Evolutionary conservation across 2,888 invertebrate genomes (phyloP).

Genomic region (Halocaridina rubra): DNA sequence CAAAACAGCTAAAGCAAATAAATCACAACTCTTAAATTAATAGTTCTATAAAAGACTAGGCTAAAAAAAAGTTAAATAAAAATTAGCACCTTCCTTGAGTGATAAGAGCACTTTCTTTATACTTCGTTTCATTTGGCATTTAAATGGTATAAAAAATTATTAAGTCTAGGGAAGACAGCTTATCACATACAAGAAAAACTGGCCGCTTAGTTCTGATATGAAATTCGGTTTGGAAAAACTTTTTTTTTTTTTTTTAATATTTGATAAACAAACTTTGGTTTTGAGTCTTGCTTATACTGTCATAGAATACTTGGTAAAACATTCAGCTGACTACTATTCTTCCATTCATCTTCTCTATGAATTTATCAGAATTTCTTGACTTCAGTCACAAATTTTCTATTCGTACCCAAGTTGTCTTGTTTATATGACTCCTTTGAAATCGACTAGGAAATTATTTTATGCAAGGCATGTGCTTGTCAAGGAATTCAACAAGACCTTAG

Average conservation of each 20-base stretch:
- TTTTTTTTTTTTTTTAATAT: no score
- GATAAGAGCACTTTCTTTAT: conserved; percentile 40
- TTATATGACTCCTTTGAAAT: conserved; percentile 21
- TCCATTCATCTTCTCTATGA: no score
- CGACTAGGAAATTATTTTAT: conserved; percentile 36
- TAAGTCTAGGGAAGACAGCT: conserved; percentile 44
- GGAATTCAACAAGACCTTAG: background rate
- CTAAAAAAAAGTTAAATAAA: conserved; percentile 15
- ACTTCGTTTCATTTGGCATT: conserved; percentile 38
- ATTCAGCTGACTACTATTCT: no score
- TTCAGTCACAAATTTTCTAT: no score
- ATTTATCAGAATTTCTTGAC: no score
- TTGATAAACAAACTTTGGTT: no score
- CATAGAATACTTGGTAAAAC: no score
- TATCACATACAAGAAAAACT: conserved; percentile 53
- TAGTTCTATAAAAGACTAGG: conserved; percentile 1
- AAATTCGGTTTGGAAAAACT: no score
- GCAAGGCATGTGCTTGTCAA: background rate
- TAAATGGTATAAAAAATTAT: background rate
- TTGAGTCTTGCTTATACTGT: no score
- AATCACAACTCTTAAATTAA: conserved; percentile 55
- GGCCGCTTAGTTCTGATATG: conserved; percentile 47
- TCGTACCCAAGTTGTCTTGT: conserved; percentile 28
- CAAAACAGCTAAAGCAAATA: conserved; percentile 26
- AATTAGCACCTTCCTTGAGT: conserved; percentile 43